Evolutionary conservation across 1,140 invertebrate species (phyloP).

Genomic region (Diorhabda elongata): DNA sequence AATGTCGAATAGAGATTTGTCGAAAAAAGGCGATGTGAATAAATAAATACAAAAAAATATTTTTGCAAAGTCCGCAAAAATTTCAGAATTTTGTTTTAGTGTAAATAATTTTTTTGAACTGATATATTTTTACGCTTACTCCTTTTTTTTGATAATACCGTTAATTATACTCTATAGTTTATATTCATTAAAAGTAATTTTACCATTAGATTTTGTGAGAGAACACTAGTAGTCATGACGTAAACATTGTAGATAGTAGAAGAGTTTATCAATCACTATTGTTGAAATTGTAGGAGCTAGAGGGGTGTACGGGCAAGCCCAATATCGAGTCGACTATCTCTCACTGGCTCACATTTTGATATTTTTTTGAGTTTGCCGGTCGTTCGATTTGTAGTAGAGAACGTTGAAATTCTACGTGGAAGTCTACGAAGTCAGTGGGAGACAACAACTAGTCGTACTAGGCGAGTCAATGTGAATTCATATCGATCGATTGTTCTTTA

Average conservation of each 20-base stretch:
- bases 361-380: slow-evolving; percentile 5
- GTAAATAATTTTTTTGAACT: too few relatives aligned
- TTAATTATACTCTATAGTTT: slow-evolving; percentile 5
- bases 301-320: slow-evolving; percentile 33
- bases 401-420: slow-evolving; percentile 40
- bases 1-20: too few relatives aligned
- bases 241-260: slow-evolving; percentile 41
- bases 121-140: too few relatives aligned
- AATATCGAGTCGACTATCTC: slow-evolving; percentile 36
- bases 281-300: slow-evolving; percentile 30
- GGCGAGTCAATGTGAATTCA: slow-evolving; percentile 36
- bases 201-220: slow-evolving; percentile 41
- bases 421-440: slow-evolving; percentile 40
- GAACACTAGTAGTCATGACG: slow-evolving; percentile 37
- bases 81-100: too few relatives aligned
- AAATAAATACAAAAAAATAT: too few relatives aligned
- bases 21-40: too few relatives aligned
- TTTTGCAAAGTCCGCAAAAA: too few relatives aligned
- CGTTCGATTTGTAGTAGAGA: slow-evolving; percentile 14
- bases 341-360: slow-evolving; percentile 41
- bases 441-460: slow-evolving; percentile 38
- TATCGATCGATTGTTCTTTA: slow-evolving; percentile 23
- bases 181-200: slow-evolving; percentile 25
- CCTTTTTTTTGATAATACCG: background rate
- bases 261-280: slow-evolving; percentile 32